These are phyloP conservation scores for Lepilemur ruficaudatus DNA, from an alignment of 2,797 vertebrate species.

Conservation along the genomic window DNA sequence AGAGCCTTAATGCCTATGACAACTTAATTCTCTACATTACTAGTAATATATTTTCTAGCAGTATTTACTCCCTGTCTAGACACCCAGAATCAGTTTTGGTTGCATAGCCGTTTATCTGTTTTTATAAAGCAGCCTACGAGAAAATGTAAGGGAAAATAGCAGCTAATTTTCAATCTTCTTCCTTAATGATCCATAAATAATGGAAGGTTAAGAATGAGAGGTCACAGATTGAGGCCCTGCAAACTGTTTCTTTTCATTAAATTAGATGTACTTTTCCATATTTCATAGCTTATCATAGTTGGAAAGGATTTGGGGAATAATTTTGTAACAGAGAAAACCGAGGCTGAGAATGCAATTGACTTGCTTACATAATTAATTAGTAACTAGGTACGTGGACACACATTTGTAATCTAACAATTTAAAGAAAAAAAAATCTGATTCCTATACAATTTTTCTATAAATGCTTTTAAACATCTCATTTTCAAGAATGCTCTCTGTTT, in stretches of 20 bases:
- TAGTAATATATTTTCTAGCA: not conserved
- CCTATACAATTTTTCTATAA: not conserved
- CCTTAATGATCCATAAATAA: not conserved
- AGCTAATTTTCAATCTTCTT: constrained; percentile 15
- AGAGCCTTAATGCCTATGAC: not conserved
- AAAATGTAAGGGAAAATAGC: not conserved
- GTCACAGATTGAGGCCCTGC: not conserved
- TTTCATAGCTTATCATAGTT: not conserved
- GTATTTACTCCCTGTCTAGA: not conserved
- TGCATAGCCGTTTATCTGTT: not conserved
- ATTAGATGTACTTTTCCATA: not conserved
- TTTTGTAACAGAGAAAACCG: not conserved
- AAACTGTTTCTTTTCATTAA: constrained; percentile 20
- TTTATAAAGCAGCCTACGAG: constrained; percentile 35
- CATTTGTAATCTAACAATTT: not conserved
- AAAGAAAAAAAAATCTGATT: not conserved
- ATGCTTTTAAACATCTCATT: not conserved
- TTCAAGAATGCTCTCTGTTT: not conserved
- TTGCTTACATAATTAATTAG: not conserved
- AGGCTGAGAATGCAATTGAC: not conserved
- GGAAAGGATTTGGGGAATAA: not conserved
- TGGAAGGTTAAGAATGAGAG: not conserved
- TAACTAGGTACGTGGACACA: not conserved
- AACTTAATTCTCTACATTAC: constrained; percentile 33
- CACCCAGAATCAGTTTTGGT: not conserved